Conservation (phyloP, 2,888 invertebrate genomes). For the Leucania comma region DNA sequence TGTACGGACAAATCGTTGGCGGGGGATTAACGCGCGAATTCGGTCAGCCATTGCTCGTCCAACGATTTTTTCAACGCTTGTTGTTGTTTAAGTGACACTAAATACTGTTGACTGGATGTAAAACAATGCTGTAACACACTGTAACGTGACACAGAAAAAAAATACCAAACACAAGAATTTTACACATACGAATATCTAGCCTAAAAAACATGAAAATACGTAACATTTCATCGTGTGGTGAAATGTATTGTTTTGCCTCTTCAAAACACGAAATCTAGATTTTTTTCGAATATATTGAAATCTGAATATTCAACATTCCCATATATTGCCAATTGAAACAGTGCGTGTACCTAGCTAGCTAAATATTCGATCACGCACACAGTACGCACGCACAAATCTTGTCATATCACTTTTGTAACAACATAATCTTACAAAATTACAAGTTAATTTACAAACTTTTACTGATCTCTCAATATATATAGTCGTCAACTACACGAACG, state of each 20-base stretch:
- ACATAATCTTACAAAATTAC: slow-evolving; percentile 32
- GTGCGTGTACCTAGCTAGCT: slow-evolving; percentile 30
- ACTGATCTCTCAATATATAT: slow-evolving; percentile 44
- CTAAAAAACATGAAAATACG: slow-evolving; percentile 24
- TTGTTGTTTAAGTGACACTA: slow-evolving; percentile 57
- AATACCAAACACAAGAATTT: neutral
- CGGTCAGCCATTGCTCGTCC: slow-evolving; percentile 76
- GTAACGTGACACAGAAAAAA: slow-evolving; percentile 9
- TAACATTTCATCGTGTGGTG: slow-evolving; percentile 15
- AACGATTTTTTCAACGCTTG: slow-evolving; percentile 56
- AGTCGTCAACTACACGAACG: slow-evolving; percentile 39
- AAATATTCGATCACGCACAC: slow-evolving; percentile 18
- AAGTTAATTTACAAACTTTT: slow-evolving; percentile 41
- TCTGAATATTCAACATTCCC: slow-evolving; percentile 24
- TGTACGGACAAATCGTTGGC: slow-evolving; percentile 84
- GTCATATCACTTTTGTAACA: neutral
- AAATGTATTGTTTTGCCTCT: slow-evolving; percentile 17
- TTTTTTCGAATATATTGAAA: slow-evolving; percentile 14
- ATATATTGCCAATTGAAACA: slow-evolving; percentile 20
- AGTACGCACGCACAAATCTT: slow-evolving; percentile 17
- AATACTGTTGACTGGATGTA: slow-evolving; percentile 36
- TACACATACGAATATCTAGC: slow-evolving; percentile 10
- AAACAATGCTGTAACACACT: slow-evolving; percentile 9
- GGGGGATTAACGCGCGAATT: slow-evolving; percentile 83
- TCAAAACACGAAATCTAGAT: slow-evolving; percentile 17